Percentiles rank a stretch among this genome's conserved stretches.
phyloP scores from a whole-genome alignment of 2,888 invertebrate genomes.

The Ferrisia virgata region DNA sequence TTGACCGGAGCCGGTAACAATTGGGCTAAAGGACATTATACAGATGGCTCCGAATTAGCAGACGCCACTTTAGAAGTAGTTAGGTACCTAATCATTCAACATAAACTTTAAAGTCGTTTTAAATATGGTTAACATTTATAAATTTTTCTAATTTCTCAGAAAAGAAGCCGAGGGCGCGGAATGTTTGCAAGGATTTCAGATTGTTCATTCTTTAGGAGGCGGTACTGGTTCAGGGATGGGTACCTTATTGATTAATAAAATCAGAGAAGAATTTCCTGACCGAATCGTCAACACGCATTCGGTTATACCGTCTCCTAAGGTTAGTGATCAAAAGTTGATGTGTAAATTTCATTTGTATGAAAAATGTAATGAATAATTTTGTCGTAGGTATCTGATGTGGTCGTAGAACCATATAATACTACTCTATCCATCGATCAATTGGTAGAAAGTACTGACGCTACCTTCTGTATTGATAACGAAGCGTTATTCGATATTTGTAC shows the following conservation, averaged over 20 bases:
- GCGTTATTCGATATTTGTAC: conserved; percentile 44
- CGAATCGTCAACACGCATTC: conserved; percentile 43
- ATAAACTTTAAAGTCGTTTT: not conserved
- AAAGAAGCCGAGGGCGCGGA: conserved; percentile 43
- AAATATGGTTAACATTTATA: not conserved
- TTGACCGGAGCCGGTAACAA: conserved; percentile 39
- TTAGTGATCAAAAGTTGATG: not conserved
- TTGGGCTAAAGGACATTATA: conserved; percentile 41
- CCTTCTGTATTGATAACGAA: conserved; percentile 43
- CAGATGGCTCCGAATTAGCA: conserved; percentile 40
- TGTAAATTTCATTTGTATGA: not conserved
- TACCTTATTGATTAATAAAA: conserved; percentile 39
- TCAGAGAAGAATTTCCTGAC: conserved; percentile 42
- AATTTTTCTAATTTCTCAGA: not conserved
- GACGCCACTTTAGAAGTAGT: conserved; percentile 38
- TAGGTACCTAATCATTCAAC: conserved; percentile 2
- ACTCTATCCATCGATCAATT: conserved; percentile 37
- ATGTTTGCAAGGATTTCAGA: conserved; percentile 42
- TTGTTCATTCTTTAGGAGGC: conserved; percentile 39
- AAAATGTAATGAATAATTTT: not conserved
- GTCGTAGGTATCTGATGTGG: conserved; percentile 31
- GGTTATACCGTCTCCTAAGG: conserved; percentile 39
- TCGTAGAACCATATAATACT: conserved; percentile 42
- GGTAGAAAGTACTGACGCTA: conserved; percentile 35
- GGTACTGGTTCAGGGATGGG: conserved; percentile 45